These are phyloP conservation scores for Teleiodes luculella DNA, from an alignment of 2,888 invertebrate species.

Conservation along the genomic window DNA sequence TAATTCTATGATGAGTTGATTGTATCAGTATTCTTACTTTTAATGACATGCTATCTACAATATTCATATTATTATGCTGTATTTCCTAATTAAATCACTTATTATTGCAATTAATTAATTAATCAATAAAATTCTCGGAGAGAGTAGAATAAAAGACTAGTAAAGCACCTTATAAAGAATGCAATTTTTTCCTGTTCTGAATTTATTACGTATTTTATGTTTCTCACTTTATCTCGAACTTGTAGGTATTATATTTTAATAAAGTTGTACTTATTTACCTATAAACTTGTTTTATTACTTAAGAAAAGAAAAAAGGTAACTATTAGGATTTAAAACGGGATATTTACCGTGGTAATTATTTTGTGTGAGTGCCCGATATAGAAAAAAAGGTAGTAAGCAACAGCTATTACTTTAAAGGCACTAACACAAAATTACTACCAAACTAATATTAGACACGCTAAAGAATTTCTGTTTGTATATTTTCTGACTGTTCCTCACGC, in stretches of 20 bases:
- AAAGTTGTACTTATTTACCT: not conserved
- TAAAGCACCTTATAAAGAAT: conserved; percentile 4
- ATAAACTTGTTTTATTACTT: not conserved
- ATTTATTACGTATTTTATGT: conserved; percentile 21
- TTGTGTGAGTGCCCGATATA: too few species aligned
- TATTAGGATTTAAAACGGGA: too few species aligned
- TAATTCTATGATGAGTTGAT: conserved; percentile 15
- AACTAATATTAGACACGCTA: too few species aligned
- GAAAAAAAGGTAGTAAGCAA: too few species aligned
- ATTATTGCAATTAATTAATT: conserved; percentile 3
- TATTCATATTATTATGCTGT: conserved; percentile 35
- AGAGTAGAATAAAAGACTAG: conserved; percentile 63
- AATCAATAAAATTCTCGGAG: conserved; percentile 40
- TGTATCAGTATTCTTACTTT: conserved; percentile 47
- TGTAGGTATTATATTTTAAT: conserved; percentile 24
- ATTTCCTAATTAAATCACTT: conserved; percentile 15
- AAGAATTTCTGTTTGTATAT: too few species aligned
- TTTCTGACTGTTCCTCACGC: too few species aligned
- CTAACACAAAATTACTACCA: too few species aligned
- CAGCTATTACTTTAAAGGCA: too few species aligned
- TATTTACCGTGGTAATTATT: too few species aligned
- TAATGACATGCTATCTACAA: conserved; percentile 31
- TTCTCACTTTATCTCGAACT: conserved; percentile 39
- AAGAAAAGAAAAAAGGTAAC: too few species aligned
- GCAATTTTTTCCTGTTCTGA: not conserved